These are phyloP conservation scores for Yponomeuta sedellus DNA, from an alignment of 2,888 invertebrate genomes.

Conservation along the genomic window DNA sequence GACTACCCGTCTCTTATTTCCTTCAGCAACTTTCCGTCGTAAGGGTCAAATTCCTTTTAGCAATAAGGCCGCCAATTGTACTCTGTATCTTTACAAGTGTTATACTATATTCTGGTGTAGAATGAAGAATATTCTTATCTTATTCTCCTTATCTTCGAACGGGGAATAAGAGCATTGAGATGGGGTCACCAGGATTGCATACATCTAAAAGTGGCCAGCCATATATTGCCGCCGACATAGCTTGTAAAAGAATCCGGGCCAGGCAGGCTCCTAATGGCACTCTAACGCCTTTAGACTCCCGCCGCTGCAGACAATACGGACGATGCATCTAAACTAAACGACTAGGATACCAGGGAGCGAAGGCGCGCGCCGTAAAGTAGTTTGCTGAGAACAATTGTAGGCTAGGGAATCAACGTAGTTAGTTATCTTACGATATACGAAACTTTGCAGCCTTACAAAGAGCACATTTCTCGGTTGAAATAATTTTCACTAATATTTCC, in stretches of 20 bases:
- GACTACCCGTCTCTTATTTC: too few species aligned
- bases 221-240: background rate
- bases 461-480: too few species aligned
- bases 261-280: constrained; percentile 9
- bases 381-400: background rate
- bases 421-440: background rate
- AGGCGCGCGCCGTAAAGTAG: background rate
- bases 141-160: too few species aligned
- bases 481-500: too few species aligned
- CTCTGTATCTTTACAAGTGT: too few species aligned
- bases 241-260: constrained; percentile 12
- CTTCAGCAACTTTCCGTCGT: too few species aligned
- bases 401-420: background rate
- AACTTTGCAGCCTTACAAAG: too few species aligned
- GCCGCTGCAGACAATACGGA: background rate
- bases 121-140: too few species aligned
- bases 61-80: too few species aligned
- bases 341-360: constrained; percentile 3
- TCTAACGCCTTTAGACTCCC: background rate
- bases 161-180: constrained; percentile 9
- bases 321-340: constrained; percentile 12
- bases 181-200: background rate
- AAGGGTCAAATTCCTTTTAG: too few species aligned
- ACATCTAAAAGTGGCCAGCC: background rate
- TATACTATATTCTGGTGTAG: too few species aligned